phyloP scores from a whole-genome alignment of 2,888 invertebrate species.

The Amphipoea lucens region DNA sequence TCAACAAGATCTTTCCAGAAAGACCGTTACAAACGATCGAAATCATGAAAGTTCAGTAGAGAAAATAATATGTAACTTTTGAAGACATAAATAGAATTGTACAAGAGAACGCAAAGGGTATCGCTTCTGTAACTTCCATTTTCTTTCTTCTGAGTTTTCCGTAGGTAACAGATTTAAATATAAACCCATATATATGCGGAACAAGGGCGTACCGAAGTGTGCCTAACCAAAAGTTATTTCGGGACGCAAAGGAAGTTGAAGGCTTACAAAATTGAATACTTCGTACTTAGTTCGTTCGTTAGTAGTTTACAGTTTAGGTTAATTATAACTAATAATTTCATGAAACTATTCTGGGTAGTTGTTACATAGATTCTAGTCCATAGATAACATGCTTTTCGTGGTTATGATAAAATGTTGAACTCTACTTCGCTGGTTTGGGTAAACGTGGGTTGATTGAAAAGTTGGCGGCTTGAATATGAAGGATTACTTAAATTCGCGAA shows the following conservation, averaged over 20 bases:
- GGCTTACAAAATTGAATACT: conserved; percentile 34
- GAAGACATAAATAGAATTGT: background rate
- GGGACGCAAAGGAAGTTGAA: conserved; percentile 28
- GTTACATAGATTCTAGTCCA: background rate
- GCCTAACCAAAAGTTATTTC: conserved; percentile 39
- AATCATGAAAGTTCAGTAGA: background rate
- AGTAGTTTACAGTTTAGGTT: conserved; percentile 41
- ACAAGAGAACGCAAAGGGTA: background rate
- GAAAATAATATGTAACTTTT: background rate
- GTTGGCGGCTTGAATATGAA: background rate
- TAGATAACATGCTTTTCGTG: conserved; percentile 1
- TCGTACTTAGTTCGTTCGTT: conserved; percentile 28
- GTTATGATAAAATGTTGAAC: background rate
- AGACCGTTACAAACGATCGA: background rate
- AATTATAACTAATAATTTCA: conserved; percentile 41
- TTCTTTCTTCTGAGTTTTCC: background rate
- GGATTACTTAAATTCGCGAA: background rate
- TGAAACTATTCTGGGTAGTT: conserved; percentile 44
- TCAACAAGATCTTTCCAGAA: conserved; percentile 6
- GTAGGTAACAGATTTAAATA: background rate
- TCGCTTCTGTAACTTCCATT: background rate
- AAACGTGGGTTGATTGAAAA: background rate
- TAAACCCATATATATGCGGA: background rate
- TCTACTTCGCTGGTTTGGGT: background rate
- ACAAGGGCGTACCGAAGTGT: conserved; percentile 24